Evolutionary conservation across 2,797 vertebrate genomes (phyloP).

Genomic region (Chaunax sp.): DNA sequence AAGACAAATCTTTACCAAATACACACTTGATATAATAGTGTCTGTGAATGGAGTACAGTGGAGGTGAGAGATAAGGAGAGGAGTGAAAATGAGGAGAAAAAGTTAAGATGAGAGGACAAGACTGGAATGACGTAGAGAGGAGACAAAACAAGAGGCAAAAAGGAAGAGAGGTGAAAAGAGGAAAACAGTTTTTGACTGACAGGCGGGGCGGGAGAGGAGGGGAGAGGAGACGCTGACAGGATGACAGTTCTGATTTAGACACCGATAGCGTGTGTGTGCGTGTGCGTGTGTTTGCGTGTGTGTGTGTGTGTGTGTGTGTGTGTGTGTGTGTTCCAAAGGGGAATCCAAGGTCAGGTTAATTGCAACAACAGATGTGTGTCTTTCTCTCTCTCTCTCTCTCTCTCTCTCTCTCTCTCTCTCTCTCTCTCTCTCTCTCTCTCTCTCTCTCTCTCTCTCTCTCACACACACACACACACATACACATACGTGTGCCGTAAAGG

Average conservation of each 20-base stretch:
- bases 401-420: background rate
- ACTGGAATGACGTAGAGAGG: constrained; percentile 35
- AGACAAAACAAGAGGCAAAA: constrained; percentile 73
- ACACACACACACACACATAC: constrained; percentile 21
- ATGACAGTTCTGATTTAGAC: constrained; percentile 82
- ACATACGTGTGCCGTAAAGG: constrained; percentile 1
- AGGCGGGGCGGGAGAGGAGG: constrained; percentile 61
- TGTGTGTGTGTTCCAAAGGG: constrained; percentile 65
- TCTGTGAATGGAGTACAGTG: background rate
- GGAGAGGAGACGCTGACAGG: constrained; percentile 73
- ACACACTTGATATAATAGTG: background rate
- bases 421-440: background rate
- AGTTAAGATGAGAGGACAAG: constrained; percentile 23
- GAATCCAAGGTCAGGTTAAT: constrained; percentile 85
- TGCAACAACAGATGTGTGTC: constrained; percentile 77
- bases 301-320: constrained; percentile 39
- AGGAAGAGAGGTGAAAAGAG: constrained; percentile 59
- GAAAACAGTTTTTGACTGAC: constrained; percentile 80
- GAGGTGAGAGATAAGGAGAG: constrained; percentile 16
- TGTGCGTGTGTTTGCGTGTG: constrained; percentile 27
- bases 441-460: background rate
- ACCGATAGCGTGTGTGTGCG: constrained; percentile 63
- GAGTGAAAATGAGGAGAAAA: constrained; percentile 15
- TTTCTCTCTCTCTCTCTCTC: background rate
- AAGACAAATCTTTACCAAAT: constrained; percentile 11